A percentile compares a stretch with the other conserved stretches of the same genome.
These are phyloP conservation scores for Pteronotus mesoamericanus DNA, from an alignment of 2,797 vertebrate genomes.

Conservation along the genomic window DNA sequence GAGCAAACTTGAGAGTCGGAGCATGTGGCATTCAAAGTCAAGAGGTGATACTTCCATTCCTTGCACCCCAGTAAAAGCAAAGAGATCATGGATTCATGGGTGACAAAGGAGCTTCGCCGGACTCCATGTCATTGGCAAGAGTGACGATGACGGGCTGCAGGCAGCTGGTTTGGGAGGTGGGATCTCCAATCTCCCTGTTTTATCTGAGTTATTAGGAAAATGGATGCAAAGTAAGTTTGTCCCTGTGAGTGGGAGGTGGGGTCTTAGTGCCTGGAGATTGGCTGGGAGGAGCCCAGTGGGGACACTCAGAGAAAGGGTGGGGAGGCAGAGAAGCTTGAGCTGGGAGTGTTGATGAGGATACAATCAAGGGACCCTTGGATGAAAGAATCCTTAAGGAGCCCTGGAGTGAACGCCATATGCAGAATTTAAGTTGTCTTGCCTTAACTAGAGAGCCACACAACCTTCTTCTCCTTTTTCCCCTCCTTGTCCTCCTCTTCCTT, in stretches of 20 bases:
- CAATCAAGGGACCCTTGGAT: neutral
- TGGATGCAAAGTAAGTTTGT: neutral
- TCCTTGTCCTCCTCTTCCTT: neutral
- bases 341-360: neutral
- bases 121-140: neutral
- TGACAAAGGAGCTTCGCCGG: neutral
- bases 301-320: neutral
- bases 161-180: neutral
- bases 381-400: neutral
- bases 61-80: neutral
- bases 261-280: neutral
- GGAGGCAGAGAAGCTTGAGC: neutral
- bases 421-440: neutral
- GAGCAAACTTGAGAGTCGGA: neutral
- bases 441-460: neutral
- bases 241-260: neutral
- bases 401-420: neutral
- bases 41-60: neutral
- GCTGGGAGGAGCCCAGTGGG: neutral
- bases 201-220: neutral
- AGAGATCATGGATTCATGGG: neutral
- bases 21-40: neutral
- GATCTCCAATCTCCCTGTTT: neutral
- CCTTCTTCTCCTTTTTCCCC: neutral
- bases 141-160: neutral